Evolutionary conservation across 2,888 invertebrate species (phyloP).

Genomic region (Volucella inanis): DNA sequence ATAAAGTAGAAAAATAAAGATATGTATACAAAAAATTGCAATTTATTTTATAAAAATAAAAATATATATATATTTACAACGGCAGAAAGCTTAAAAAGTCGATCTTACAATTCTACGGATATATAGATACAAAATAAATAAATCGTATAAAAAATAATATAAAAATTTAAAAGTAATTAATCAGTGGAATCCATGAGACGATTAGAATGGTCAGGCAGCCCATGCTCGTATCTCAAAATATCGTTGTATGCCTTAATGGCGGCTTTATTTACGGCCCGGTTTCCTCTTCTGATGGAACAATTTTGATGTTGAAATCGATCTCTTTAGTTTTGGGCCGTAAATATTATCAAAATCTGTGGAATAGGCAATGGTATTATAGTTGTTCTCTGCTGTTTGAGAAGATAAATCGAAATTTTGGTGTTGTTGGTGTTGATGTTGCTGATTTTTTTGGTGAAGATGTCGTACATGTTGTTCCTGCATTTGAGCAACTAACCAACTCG

Average conservation of each 20-base stretch:
- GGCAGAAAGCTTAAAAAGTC: constrained; percentile 5
- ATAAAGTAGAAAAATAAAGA: not conserved
- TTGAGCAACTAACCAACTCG: constrained; percentile 83
- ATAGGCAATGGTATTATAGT: constrained; percentile 79
- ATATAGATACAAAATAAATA: constrained; percentile 52
- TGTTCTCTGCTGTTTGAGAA: constrained; percentile 74
- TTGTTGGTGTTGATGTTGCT: constrained; percentile 72
- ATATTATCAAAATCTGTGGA: constrained; percentile 77
- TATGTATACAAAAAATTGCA: not conserved
- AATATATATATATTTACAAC: constrained; percentile 28
- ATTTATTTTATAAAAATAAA: not conserved
- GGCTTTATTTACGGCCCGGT: constrained; percentile 6
- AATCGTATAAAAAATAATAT: constrained; percentile 5
- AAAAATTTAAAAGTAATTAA: constrained; percentile 33
- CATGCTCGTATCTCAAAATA: not conserved
- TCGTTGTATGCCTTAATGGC: constrained; percentile 24
- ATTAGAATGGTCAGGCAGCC: constrained; percentile 24
- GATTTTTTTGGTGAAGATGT: constrained; percentile 77
- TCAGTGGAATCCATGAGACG: constrained; percentile 53
- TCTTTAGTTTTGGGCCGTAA: constrained; percentile 55
- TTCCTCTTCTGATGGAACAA: constrained; percentile 11
- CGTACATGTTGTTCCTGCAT: constrained; percentile 72
- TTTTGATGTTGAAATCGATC: constrained; percentile 45
- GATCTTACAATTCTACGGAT: constrained; percentile 8
- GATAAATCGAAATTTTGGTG: constrained; percentile 74